Conservation (phyloP, 2,888 invertebrate genomes). For the Aquatica leii region DNA sequence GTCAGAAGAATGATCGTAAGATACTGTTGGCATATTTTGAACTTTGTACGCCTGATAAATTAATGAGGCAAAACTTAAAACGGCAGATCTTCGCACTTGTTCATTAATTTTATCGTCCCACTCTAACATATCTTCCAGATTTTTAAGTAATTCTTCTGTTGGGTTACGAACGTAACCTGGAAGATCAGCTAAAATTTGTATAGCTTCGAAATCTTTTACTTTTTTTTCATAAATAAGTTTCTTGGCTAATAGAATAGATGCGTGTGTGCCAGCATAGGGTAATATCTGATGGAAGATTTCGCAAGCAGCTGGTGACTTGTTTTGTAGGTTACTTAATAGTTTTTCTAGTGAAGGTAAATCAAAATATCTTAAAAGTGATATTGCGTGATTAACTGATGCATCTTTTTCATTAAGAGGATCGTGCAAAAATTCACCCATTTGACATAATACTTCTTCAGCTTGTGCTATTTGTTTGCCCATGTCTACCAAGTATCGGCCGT, state of each 20-base stretch:
- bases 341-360: constrained; percentile 51
- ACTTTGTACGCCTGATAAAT: constrained; percentile 15
- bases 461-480: constrained; percentile 45
- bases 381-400: constrained; percentile 53
- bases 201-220: constrained; percentile 49
- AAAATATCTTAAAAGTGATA: constrained; percentile 55
- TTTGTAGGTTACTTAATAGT: constrained; percentile 43
- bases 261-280: constrained; percentile 60
- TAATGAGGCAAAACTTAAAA: constrained; percentile 58
- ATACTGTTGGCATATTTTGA: constrained; percentile 9
- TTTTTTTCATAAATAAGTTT: constrained; percentile 53
- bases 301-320: constrained; percentile 31
- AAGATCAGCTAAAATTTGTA: constrained; percentile 56
- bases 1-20: constrained; percentile 9
- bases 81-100: constrained; percentile 19
- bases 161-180: constrained; percentile 59
- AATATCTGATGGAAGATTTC: constrained; percentile 58
- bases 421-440: constrained; percentile 54
- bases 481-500: constrained; percentile 53
- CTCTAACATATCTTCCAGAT: constrained; percentile 54
- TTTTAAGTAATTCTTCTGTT: constrained; percentile 54
- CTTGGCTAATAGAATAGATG: constrained; percentile 55
- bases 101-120: constrained; percentile 40
- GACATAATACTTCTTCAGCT: constrained; percentile 51
- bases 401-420: constrained; percentile 53